phyloP scores from a whole-genome alignment of 2,113 vertebrate genomes.

The Penelope pileata region DNA sequence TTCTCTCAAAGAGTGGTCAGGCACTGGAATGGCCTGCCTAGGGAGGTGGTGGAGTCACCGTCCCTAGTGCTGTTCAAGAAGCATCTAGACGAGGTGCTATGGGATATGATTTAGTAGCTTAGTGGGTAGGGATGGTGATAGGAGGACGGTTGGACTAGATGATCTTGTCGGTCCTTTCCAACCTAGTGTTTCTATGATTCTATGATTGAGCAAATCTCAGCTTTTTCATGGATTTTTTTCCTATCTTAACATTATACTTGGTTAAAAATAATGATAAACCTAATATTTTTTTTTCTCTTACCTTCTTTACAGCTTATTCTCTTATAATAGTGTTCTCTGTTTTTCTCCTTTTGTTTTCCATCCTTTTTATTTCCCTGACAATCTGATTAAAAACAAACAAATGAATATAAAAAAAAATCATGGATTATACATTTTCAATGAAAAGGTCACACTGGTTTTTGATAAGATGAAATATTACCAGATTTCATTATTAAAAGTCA shows the following conservation, averaged over 20 bases:
- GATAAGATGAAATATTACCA: not conserved
- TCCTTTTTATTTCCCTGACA: not conserved
- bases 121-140: too few relatives aligned
- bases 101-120: too few relatives aligned
- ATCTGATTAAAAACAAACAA: not conserved
- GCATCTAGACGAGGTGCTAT: too few relatives aligned
- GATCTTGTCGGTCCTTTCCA: too few relatives aligned
- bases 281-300: not conserved
- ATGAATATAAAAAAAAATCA: too few relatives aligned
- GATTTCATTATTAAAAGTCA: not conserved
- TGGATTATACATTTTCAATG: not conserved
- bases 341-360: not conserved
- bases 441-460: not conserved
- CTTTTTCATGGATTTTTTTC: not conserved
- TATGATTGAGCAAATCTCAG: not conserved
- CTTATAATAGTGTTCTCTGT: not conserved
- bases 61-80: too few relatives aligned
- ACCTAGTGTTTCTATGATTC: too few relatives aligned
- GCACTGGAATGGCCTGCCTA: too few relatives aligned
- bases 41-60: too few relatives aligned
- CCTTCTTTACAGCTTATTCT: not conserved
- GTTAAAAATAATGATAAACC: not conserved
- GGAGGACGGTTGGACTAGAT: too few relatives aligned
- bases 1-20: too few relatives aligned
- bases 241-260: not conserved